Percentiles rank a stretch among this genome's conserved stretches.
These are phyloP conservation scores for Nerophis ophidion DNA, from an alignment of 2,113 vertebrate species.

Conservation along the genomic window DNA sequence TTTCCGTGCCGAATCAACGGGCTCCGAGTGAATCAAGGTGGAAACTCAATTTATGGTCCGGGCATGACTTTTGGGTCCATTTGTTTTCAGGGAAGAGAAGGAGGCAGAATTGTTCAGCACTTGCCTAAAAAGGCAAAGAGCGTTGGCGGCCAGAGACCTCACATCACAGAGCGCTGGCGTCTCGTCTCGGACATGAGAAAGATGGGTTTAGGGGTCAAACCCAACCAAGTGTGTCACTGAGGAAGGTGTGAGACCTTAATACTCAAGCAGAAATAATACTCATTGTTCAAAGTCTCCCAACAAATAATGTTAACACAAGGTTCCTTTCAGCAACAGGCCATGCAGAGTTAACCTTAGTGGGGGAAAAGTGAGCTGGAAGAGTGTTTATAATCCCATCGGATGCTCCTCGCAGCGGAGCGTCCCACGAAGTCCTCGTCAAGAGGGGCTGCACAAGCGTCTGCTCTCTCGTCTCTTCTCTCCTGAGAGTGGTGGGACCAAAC, in stretches of 20 bases:
- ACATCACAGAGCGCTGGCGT: conserved; percentile 16
- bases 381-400: conserved; percentile 61
- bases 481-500: conserved; percentile 65
- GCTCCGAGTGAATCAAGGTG: conserved; percentile 26
- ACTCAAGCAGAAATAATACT: conserved; percentile 20
- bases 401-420: conserved; percentile 53
- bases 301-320: conserved; percentile 10
- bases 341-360: conserved; percentile 31
- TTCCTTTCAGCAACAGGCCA: conserved; percentile 25
- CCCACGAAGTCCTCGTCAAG: conserved; percentile 52
- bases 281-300: conserved; percentile 30
- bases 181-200: conserved; percentile 25
- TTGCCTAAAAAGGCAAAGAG: conserved; percentile 52
- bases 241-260: conserved; percentile 44
- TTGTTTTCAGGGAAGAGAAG: conserved; percentile 16
- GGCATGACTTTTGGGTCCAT: conserved; percentile 31
- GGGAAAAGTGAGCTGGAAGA: conserved; percentile 37
- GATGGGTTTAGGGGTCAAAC: conserved; percentile 15
- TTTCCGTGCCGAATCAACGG: conserved; percentile 21
- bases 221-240: conserved; percentile 28
- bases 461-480: conserved; percentile 51
- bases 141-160: conserved; percentile 25
- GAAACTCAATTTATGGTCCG: conserved; percentile 14
- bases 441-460: conserved; percentile 35
- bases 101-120: conserved; percentile 14